A percentile compares a stretch with the other conserved stretches of the same genome.
These are phyloP conservation scores for Stegana nigrithorax DNA, from an alignment of 2,888 invertebrate species.

Conservation along the genomic window DNA sequence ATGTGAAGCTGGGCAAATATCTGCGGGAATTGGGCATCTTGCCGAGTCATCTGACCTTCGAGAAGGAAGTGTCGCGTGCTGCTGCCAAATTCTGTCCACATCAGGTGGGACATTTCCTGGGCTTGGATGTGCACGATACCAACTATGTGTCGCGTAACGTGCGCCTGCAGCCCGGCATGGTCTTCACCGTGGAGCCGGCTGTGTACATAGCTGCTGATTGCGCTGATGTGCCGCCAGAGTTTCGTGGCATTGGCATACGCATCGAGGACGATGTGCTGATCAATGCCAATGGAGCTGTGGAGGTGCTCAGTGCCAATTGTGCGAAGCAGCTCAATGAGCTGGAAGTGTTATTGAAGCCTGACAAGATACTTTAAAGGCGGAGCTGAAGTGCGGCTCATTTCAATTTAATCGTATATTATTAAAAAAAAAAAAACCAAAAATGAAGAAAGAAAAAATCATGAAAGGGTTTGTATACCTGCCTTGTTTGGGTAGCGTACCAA, in stretches of 20 bases:
- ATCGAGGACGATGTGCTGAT: slow-evolving; percentile 95
- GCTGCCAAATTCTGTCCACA: slow-evolving; percentile 88
- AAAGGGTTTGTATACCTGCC: too few relatives aligned
- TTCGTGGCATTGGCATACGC: slow-evolving; percentile 88
- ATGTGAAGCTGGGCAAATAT: slow-evolving; percentile 79
- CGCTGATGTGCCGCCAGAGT: slow-evolving; percentile 78
- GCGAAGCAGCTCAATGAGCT: slow-evolving; percentile 79
- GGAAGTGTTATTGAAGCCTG: slow-evolving; percentile 73
- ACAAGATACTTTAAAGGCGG: too few relatives aligned
- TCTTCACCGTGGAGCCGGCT: slow-evolving; percentile 91
- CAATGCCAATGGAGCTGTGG: slow-evolving; percentile 72
- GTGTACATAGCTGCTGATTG: slow-evolving; percentile 81
- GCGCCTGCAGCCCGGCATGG: slow-evolving; percentile 82
- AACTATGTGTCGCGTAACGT: slow-evolving; percentile 79
- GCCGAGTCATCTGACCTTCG: slow-evolving; percentile 70
- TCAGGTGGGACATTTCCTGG: slow-evolving; percentile 95
- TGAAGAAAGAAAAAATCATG: too few relatives aligned
- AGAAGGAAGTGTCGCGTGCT: slow-evolving; percentile 71
- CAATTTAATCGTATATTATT: too few relatives aligned
- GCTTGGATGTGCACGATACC: slow-evolving; percentile 98
- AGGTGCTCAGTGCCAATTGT: slow-evolving; percentile 78
- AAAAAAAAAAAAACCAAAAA: too few relatives aligned
- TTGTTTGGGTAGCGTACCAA: too few relatives aligned
- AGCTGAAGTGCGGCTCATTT: too few relatives aligned
- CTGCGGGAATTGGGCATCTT: slow-evolving; percentile 83